These are phyloP conservation scores for Papilio machaon DNA, from an alignment of 1,140 invertebrate species.

Conservation along the genomic window DNA sequence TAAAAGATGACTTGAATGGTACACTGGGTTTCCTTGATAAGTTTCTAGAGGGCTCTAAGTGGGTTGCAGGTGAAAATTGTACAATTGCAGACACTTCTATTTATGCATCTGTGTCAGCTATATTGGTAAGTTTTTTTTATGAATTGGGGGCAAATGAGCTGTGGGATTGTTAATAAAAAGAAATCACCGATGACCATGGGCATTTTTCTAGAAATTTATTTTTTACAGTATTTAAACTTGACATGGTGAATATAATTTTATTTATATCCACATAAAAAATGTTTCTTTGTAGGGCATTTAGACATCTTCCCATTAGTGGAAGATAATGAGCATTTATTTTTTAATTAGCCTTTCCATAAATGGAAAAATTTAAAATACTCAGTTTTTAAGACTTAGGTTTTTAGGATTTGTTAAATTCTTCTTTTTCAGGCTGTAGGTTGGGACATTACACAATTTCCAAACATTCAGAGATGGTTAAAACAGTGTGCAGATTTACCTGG, in stretches of 20 bases:
- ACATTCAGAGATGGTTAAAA: conserved; percentile 85
- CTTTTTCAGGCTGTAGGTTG: conserved; percentile 84
- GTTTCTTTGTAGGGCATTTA: no score
- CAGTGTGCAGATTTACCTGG: conserved; percentile 82
- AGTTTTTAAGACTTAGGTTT: conserved; percentile 6
- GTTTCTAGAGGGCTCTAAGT: conserved; percentile 82
- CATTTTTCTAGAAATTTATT: no score
- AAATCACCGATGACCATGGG: no score
- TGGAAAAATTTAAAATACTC: conserved; percentile 14
- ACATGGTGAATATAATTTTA: no score
- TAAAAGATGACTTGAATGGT: conserved; percentile 82
- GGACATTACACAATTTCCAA: conserved; percentile 85
- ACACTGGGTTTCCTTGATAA: conserved; percentile 83
- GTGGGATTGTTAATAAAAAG: no score
- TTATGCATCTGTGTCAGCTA: conserved; percentile 80
- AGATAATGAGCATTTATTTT: no score
- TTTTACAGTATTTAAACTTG: no score
- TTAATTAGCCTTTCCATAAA: no score
- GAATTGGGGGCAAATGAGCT: neutral
- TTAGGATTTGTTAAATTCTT: neutral
- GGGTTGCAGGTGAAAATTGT: conserved; percentile 83
- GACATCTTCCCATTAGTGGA: no score
- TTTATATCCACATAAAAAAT: no score
- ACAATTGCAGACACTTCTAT: conserved; percentile 86
- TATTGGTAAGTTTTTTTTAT: conserved; percentile 79